A percentile compares a stretch with the other conserved stretches of the same genome.
phyloP scores from a whole-genome alignment of 2,113 vertebrate genomes.

The Microtus pennsylvanicus region DNA sequence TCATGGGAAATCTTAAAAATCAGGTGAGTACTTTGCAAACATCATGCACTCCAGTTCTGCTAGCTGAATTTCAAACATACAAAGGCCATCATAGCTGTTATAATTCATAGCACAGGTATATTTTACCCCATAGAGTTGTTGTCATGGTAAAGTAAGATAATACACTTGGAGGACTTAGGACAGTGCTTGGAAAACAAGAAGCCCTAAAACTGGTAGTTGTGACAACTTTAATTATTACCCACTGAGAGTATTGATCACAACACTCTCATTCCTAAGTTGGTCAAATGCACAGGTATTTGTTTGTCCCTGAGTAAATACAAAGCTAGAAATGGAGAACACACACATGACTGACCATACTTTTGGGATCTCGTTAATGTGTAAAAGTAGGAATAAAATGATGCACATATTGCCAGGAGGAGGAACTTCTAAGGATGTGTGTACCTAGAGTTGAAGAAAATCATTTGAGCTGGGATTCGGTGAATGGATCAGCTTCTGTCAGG shows the following conservation, averaged over 20 bases:
- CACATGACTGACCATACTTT: background rate
- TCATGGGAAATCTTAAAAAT: slow-evolving; percentile 6
- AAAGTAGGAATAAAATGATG: background rate
- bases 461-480: slow-evolving; percentile 11
- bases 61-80: background rate
- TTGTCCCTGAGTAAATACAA: background rate
- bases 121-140: background rate
- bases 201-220: background rate
- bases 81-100: background rate
- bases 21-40: background rate
- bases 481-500: background rate
- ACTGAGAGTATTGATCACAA: background rate
- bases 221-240: background rate
- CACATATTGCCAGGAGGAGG: background rate
- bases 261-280: background rate
- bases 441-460: background rate
- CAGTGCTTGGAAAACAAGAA: slow-evolving; percentile 38
- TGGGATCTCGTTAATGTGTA: background rate
- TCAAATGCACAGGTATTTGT: background rate
- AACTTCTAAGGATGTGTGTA: background rate
- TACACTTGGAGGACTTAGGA: background rate
- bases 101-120: background rate
- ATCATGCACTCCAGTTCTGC: background rate
- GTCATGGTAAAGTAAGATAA: background rate
- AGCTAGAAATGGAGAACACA: slow-evolving; percentile 14